Evolutionary conservation across 2,113 vertebrate species (phyloP).

Genomic region (Pseudonaja textilis): DNA sequence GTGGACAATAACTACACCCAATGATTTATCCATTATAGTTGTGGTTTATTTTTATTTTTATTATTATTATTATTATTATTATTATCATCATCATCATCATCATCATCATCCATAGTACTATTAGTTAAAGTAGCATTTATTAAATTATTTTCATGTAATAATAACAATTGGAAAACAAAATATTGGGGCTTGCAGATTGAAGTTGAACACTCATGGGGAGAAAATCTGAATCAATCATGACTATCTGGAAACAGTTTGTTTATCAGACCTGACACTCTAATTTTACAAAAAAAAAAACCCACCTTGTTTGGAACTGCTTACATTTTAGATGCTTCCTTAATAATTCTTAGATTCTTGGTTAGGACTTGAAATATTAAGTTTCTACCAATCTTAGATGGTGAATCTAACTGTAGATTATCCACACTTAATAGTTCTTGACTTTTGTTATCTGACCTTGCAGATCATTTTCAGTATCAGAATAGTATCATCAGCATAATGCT

Average conservation of each 20-base stretch:
- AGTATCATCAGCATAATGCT: neutral
- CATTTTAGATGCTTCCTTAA: neutral
- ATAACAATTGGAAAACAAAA: neutral
- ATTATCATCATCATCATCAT: too few relatives aligned
- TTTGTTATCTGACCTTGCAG: neutral
- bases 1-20: neutral
- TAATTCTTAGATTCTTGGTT: neutral
- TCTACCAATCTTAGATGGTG: neutral
- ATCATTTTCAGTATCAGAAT: neutral
- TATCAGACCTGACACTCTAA: neutral
- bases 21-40: neutral
- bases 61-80: too few relatives aligned
- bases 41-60: neutral
- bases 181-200: neutral
- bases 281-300: neutral
- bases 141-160: neutral
- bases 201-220: neutral
- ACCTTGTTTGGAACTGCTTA: neutral
- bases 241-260: neutral
- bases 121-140: neutral
- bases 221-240: neutral
- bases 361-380: neutral
- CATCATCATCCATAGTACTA: neutral
- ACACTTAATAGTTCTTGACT: neutral
- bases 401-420: neutral